Percentiles rank a stretch among this genome's conserved stretches.
These are phyloP conservation scores for Syritta pipiens DNA, from an alignment of 2,888 invertebrate species.

Conservation along the genomic window DNA sequence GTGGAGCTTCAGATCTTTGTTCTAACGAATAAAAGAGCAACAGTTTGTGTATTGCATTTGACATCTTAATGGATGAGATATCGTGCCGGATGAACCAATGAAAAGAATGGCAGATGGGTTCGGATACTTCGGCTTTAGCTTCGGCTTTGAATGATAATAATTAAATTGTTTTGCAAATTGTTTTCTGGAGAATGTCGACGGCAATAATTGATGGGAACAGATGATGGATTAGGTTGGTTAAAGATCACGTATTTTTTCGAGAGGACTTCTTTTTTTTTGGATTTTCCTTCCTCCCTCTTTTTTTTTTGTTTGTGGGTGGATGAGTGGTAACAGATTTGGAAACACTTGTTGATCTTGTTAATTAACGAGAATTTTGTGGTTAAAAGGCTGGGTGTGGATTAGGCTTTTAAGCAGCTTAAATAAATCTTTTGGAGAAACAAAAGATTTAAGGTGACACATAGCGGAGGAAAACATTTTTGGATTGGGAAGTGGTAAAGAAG, in stretches of 20 bases:
- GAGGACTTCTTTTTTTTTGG: not conserved
- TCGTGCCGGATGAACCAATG: slow-evolving; percentile 3
- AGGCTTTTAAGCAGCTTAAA: no score
- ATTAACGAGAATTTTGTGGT: no score
- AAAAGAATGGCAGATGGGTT: slow-evolving; percentile 13
- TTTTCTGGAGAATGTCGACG: slow-evolving; percentile 20
- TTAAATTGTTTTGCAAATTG: slow-evolving; percentile 40
- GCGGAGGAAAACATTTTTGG: no score
- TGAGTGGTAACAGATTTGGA: no score
- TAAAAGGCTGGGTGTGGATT: no score
- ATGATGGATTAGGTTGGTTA: slow-evolving; percentile 19
- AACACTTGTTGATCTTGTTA: no score
- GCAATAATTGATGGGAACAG: slow-evolving; percentile 25
- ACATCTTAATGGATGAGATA: slow-evolving; percentile 50
- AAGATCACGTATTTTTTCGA: not conserved
- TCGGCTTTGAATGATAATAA: slow-evolving; percentile 16
- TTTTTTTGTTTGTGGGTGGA: no score
- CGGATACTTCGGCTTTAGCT: not conserved
- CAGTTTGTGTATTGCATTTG: slow-evolving; percentile 34
- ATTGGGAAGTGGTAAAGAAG: no score
- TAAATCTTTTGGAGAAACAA: no score
- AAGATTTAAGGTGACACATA: no score
- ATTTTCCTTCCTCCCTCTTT: no score
- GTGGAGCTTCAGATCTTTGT: no score
- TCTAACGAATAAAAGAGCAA: slow-evolving; percentile 14